A percentile compares a stretch with the other conserved stretches of the same genome.
Conservation (phyloP, 2,113 vertebrate species). For the Athene cunicularia region DNA sequence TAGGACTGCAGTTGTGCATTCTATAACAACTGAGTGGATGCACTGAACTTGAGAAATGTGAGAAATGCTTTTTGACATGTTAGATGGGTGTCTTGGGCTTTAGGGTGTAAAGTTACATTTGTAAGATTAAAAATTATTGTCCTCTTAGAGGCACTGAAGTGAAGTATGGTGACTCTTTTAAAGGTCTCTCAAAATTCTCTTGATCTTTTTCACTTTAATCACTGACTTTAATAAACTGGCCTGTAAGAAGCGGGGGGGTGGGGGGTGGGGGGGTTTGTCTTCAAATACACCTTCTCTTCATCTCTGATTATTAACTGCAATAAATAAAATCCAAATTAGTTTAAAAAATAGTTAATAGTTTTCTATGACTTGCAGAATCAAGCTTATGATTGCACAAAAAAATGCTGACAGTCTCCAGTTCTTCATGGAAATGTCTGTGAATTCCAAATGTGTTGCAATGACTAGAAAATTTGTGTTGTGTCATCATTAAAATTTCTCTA, state of each 20-base stretch:
- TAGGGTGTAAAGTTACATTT: neutral
- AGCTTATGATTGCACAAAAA: neutral
- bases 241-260: neutral
- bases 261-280: neutral
- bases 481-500: neutral
- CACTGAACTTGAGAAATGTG: neutral
- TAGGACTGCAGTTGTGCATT: neutral
- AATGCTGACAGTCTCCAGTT: neutral
- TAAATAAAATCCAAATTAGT: neutral
- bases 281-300: neutral
- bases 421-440: neutral
- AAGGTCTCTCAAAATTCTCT: neutral
- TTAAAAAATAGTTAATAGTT: neutral
- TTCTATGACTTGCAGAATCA: neutral
- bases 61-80: neutral
- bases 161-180: neutral
- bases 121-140: neutral
- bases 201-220: neutral
- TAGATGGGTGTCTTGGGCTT: neutral
- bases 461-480: neutral
- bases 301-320: neutral
- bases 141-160: neutral
- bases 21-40: neutral
- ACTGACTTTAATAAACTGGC: neutral
- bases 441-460: neutral